These are phyloP conservation scores for Steatornis caripensis DNA, from an alignment of 2,113 vertebrate species.

Conservation along the genomic window DNA sequence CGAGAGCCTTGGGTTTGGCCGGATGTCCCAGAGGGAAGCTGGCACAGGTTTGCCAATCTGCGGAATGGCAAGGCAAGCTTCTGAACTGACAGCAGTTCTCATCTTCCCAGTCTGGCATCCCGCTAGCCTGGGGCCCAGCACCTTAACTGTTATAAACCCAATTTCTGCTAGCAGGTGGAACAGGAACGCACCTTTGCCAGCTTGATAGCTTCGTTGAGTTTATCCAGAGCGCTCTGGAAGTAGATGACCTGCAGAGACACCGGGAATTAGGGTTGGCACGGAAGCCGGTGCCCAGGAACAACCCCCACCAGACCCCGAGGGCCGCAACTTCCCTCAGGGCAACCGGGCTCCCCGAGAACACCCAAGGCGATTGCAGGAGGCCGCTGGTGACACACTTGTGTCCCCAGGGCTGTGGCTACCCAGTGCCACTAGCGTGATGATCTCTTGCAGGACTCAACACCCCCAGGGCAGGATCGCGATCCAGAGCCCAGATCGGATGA, in stretches of 20 bases:
- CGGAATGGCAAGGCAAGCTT: rapidly evolving
- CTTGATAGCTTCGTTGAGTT: slow-evolving; percentile 92
- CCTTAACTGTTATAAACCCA: too few relatives aligned
- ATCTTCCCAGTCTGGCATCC: too few relatives aligned
- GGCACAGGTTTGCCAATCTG: neutral
- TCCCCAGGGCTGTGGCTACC: neutral
- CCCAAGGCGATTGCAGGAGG: neutral
- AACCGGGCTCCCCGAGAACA: rapidly evolving
- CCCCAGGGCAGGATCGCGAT: rapidly evolving
- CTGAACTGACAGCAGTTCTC: neutral
- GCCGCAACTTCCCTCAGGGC: neutral
- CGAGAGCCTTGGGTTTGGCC: neutral
- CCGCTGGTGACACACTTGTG: rapidly evolving
- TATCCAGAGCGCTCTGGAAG: slow-evolving; percentile 95
- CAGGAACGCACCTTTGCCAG: slow-evolving; percentile 85
- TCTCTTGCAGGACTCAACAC: neutral
- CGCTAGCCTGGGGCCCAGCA: too few relatives aligned
- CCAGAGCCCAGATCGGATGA: rapidly evolving
- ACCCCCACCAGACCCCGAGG: rapidly evolving
- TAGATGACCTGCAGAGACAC: slow-evolving; percentile 84
- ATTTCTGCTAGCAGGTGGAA: rapidly evolving
- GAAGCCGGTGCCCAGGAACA: too few relatives aligned
- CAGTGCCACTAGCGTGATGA: rapidly evolving
- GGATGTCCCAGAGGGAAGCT: neutral
- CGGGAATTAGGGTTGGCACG: rapidly evolving